phyloP scores from a whole-genome alignment of 2,113 vertebrate species.

The Chrysemys picta region DNA sequence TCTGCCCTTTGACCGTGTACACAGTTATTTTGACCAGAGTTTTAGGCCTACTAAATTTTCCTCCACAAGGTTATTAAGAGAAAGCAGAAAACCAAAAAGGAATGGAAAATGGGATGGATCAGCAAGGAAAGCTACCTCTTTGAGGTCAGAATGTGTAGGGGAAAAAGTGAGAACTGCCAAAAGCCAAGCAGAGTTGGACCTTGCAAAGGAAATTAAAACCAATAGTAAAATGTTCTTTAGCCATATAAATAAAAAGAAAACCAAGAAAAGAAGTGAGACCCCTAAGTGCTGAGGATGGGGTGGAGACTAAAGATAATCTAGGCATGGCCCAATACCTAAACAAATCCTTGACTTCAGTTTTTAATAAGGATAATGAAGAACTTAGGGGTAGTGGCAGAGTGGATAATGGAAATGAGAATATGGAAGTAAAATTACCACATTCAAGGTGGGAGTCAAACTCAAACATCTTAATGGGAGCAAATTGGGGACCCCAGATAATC shows the following conservation, averaged over 20 bases:
- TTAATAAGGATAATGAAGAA: background rate
- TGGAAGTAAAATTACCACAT: background rate
- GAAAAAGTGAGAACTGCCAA: background rate
- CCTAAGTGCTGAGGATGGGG: background rate
- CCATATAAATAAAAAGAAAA: background rate
- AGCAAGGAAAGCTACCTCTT: background rate
- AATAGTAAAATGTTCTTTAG: background rate
- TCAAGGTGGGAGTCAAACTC: background rate
- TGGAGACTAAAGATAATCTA: background rate
- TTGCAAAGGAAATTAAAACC: background rate
- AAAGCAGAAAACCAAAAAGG: background rate
- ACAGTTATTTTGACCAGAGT: no score
- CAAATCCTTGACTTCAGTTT: background rate
- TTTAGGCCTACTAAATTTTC: no score
- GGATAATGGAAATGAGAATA: background rate
- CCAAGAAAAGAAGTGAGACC: background rate
- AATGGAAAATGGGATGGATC: background rate
- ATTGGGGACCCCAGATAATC: background rate
- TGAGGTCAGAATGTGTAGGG: background rate
- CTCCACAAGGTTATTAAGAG: background rate
- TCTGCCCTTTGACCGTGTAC: no score
- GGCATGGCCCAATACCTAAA: background rate
- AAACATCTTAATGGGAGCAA: background rate
- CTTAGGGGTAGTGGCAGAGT: background rate
- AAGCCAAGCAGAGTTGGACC: background rate